A percentile compares a stretch with the other conserved stretches of the same genome.
phyloP scores from a whole-genome alignment of 2,113 vertebrate species.

The Zootoca vivipara region DNA sequence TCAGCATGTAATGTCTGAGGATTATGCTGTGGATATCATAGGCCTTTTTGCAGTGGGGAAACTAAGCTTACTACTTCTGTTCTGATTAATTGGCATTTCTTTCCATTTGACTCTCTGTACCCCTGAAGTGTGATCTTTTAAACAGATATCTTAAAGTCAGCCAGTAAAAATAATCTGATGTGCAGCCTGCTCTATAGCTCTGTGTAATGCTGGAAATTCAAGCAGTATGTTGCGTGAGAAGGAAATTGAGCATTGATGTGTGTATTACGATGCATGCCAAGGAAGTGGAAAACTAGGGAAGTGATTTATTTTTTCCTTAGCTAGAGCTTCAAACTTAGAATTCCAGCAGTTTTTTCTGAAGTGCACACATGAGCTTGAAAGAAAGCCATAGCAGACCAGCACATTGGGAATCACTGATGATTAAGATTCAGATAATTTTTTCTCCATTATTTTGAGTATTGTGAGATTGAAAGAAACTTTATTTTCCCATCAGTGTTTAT shows the following conservation, averaged over 20 bases:
- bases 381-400: slow-evolving; percentile 24
- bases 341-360: slow-evolving; percentile 30
- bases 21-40: background rate
- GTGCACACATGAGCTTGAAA: background rate
- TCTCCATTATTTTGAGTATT: slow-evolving; percentile 26
- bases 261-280: slow-evolving; percentile 57
- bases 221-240: slow-evolving; percentile 37
- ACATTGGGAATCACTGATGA: slow-evolving; percentile 10
- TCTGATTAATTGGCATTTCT: background rate
- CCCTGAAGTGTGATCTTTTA: background rate
- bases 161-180: background rate
- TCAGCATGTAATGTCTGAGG: background rate
- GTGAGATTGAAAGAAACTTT: background rate
- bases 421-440: slow-evolving; percentile 8
- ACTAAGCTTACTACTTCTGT: background rate
- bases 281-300: slow-evolving; percentile 58
- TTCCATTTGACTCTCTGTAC: background rate
- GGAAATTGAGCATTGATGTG: slow-evolving; percentile 62
- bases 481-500: background rate
- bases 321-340: slow-evolving; percentile 34
- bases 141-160: background rate
- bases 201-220: slow-evolving; percentile 43
- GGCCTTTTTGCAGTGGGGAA: background rate
- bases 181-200: background rate
- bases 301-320: slow-evolving; percentile 31